Evolutionary conservation across 1,140 invertebrate genomes (phyloP), one percentile per base, ranked within the genome.

Genomic region (Drosophila malerkotliana): DNA sequence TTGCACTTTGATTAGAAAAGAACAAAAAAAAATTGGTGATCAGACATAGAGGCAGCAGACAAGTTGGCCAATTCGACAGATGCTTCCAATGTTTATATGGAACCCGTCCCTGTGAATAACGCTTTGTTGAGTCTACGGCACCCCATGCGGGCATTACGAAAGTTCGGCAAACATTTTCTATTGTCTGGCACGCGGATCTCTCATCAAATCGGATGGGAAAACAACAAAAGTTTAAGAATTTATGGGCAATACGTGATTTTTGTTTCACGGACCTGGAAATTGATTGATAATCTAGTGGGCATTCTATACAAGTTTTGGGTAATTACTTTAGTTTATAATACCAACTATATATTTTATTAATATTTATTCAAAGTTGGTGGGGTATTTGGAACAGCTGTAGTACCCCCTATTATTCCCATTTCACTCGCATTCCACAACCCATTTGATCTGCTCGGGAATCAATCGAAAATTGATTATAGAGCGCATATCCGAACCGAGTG

Each of bases 1-100:
- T 82, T 79, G 74, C 79, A 87, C 82, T 85, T 85, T 80, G 74
- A 71, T 81, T 80, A 67, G 41, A 51, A 37, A 73, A 72, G 10
- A 9, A 18, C n/a, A n/a, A 45, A 49, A 52, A 64, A 64, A 10
- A 55, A 73, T 62, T 74, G 61, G 59, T 58, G 77, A 85, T 85
- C 82, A 87, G 77, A 87, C 81, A 77, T 49, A 52, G 54, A 45
- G 79, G 69, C 79, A 72, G 39, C 72, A 76, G 62, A 76, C 71
- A 56, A 66, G 72, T 75, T 56, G 60, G 49, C 53, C 74, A 75
- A 66, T 74, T 59, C 56, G 10, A 71, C 79, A 82, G 52, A 61
- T 66, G 61, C 81, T 60, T 88, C 77, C 77, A 84, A 80, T 81
- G 79, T 83, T 78, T 81, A 78, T 66, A 73, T 51, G 51, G 57